Percentiles rank a stretch among this genome's conserved stretches.
These are phyloP conservation scores for Drosophila fulvimacula DNA, from an alignment of 2,888 invertebrate genomes.

Conservation along the genomic window DNA sequence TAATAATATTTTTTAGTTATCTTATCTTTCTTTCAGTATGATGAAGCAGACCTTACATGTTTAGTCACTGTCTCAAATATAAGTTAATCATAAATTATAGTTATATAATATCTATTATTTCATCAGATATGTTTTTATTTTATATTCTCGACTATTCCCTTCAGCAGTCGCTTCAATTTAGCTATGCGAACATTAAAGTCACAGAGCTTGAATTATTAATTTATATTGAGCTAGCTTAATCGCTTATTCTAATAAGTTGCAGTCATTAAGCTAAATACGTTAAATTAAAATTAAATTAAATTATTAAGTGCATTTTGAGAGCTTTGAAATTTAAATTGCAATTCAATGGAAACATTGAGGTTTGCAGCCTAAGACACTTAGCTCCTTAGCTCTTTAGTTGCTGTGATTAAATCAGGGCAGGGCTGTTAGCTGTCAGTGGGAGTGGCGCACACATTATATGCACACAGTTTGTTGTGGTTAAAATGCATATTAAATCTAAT, in stretches of 20 bases:
- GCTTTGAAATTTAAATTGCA: neutral
- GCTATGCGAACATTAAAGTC: neutral
- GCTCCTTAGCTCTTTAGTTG: constrained; percentile 1
- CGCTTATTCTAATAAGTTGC: neutral
- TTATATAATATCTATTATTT: too few species aligned
- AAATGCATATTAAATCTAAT: constrained; percentile 76
- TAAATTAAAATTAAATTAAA: constrained; percentile 9
- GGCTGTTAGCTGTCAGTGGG: neutral
- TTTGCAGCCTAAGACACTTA: constrained; percentile 24
- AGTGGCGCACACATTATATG: constrained; percentile 45
- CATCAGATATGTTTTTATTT: too few species aligned
- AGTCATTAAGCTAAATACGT: constrained; percentile 2
- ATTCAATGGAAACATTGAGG: constrained; percentile 29
- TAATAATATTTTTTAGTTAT: too few species aligned
- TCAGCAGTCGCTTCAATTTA: too few species aligned
- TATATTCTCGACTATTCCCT: neutral
- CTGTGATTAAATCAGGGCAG: constrained; percentile 9
- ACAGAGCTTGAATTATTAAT: neutral
- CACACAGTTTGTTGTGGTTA: constrained; percentile 68
- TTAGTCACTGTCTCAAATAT: too few species aligned
- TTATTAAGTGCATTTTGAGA: neutral
- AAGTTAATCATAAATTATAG: too few species aligned
- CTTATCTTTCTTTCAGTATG: too few species aligned
- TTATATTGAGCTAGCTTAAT: neutral
- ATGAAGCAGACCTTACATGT: too few species aligned